Evolutionary conservation across 2,888 invertebrate species (phyloP), one percentile per base, ranked within the genome.

Genomic region (Cephus spinipes): DNA sequence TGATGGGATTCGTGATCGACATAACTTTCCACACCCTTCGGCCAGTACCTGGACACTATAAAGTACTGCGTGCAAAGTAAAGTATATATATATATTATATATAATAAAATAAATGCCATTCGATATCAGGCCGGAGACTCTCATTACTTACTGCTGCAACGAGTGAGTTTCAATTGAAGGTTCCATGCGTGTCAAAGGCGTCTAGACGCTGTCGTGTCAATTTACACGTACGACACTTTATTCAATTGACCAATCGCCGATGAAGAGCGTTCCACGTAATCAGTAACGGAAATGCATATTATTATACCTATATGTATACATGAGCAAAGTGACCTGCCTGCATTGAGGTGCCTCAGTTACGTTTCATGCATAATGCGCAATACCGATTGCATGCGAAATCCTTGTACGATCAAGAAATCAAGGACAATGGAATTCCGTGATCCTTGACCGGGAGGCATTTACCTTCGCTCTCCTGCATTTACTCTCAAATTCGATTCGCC

Each of bases 151-250:
- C 12, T 32, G 12, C 12, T 12, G 71, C 74, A 55, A 55, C 55
- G 55, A 55, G 55, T 15, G 55, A 55, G 55, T 55, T 23, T 74
- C 76, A 83, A 81, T 82, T 79, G 83, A 76, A 83, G 81, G 80
- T 79, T 77, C 78, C 80, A 80, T 75, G 79, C 79, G 82, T 81
- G 85, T 85, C 86, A 87, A 84, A 78, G 83, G 79, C 81, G 90
- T 90, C 90, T 90, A 90, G 90, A 90, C 90, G 85, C 86, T 87
- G 89, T 89, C 89, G 89, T 87, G 87, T 89, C 89, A 89, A 89
- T 88, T 83, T 85, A 81, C 80, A 79, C 77, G 81, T 80, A 83
- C 84, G 86, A 36, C 89, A 85, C 87, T 90, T 89, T 84, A 87
- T 85, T 87, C 90, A 90, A 90, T 90, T 90, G 87, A 86, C 84